Evolutionary conservation across 2,888 invertebrate genomes (phyloP), one percentile per base, ranked within the genome.

Genomic region (Phaedon cochleariae): DNA sequence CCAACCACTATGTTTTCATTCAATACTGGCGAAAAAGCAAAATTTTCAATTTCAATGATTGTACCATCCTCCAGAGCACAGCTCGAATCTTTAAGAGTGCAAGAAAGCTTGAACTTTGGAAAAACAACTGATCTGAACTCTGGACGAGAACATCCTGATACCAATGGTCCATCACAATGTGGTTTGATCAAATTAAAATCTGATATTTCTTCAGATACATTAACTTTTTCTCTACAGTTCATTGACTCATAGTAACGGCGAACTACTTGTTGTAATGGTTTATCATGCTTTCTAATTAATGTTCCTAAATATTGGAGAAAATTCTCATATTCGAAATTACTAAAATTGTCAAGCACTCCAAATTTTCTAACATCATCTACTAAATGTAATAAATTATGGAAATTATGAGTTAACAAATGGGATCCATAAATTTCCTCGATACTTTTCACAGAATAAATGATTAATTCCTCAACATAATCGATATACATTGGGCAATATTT

Each of bases 301-400:
- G 31, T 34, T 34, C 31, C 31, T 10, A 34, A 34, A 34, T 34
- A 34, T 21, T 51, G 49, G 22, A 51, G 49, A 15, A 22, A 51
- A 51, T 51, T 51, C 22, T 51, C 49, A 22, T n/a, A n/a, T 22
- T 26, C 21, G 17, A 51, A 51, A 22, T 21, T 51, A 22, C 49
- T 51, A 51, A 51, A 51, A 51, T 51, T 51, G 22, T 21, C 49
- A 51, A 51, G 49, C n/a, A 26, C 21, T 51, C 49, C 49, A 22
- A 51, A 51, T 51, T n/a, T 51, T 22, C 26, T 51, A 21, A 21
- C 21, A 51, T 51, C 49, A 26, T 51, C 22, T 51, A 26, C 49
- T 22, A 22, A 51, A 51, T 51, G 49, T 22, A 22, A 12, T 51
- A 51, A 22, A 26, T 51, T 51, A 51, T 51, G 49, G 15, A 51